Conservation (phyloP, 2,888 invertebrate species). For the Cyrtodaria siliqua region DNA sequence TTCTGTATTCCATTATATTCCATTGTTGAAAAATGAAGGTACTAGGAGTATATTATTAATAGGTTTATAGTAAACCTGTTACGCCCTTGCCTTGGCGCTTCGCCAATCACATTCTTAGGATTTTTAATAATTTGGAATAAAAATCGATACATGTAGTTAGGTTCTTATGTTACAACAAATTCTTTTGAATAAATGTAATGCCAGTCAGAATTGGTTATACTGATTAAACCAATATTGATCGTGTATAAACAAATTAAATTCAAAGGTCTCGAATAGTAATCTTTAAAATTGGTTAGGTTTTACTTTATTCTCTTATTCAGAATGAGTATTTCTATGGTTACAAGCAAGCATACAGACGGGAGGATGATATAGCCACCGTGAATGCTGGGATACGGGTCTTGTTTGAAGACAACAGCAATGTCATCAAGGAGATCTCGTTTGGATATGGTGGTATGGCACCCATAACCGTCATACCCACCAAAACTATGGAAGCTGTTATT, state of each 20-base stretch:
- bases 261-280: background rate
- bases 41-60: no score
- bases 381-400: slow-evolving; percentile 92
- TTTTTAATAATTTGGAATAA: no score
- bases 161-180: no score
- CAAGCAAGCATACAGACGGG: slow-evolving; percentile 96
- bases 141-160: no score
- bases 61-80: no score
- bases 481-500: slow-evolving; percentile 88
- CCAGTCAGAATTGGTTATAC: no score
- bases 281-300: background rate
- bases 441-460: slow-evolving; percentile 98
- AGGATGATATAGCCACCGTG: slow-evolving; percentile 98
- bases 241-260: background rate
- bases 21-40: no score
- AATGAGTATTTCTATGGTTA: slow-evolving; percentile 91
- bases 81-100: no score
- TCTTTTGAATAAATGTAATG: no score
- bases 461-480: slow-evolving; percentile 91
- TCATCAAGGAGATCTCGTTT: slow-evolving; percentile 89
- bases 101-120: no score
- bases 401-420: slow-evolving; percentile 88
- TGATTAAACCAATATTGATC: background rate
- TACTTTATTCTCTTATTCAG: slow-evolving; percentile 89
- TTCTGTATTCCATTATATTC: no score